A percentile compares a stretch with the other conserved stretches of the same genome.
These are phyloP conservation scores for Archips crataeganus DNA, from an alignment of 2,888 invertebrate species.

Conservation along the genomic window DNA sequence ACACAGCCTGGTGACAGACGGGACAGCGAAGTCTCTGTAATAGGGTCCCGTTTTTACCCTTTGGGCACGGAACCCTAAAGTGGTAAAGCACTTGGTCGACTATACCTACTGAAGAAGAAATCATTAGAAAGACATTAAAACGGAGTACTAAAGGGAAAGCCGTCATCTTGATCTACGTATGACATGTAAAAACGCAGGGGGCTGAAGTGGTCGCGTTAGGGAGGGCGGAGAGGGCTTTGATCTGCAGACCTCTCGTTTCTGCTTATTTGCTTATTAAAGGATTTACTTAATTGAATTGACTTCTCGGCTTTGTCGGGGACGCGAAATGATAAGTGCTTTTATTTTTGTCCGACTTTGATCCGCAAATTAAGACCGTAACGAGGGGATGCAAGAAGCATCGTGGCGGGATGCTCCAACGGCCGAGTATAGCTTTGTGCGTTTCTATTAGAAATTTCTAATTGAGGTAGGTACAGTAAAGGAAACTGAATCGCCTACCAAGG, in stretches of 20 bases:
- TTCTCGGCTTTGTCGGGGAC: constrained; percentile 46
- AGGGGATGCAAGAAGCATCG: not conserved
- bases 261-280: constrained; percentile 72
- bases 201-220: constrained; percentile 31
- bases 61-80: too few species aligned
- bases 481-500: too few species aligned
- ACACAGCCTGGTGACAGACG: too few species aligned
- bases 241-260: constrained; percentile 61
- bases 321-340: constrained; percentile 25
- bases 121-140: constrained; percentile 23
- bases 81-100: too few species aligned
- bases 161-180: constrained; percentile 5
- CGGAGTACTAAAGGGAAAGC: constrained; percentile 25
- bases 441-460: not conserved
- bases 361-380: constrained; percentile 8
- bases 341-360: constrained; percentile 31
- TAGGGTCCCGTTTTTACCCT: too few species aligned
- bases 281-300: constrained; percentile 66
- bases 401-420: not conserved
- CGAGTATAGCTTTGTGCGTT: not conserved
- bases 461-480: not conserved
- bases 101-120: not conserved
- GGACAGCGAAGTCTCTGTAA: too few species aligned
- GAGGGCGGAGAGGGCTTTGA: constrained; percentile 59
- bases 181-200: constrained; percentile 32